phyloP scores from a whole-genome alignment of 2,113 vertebrate species.

The Tylochromis polylepis region DNA sequence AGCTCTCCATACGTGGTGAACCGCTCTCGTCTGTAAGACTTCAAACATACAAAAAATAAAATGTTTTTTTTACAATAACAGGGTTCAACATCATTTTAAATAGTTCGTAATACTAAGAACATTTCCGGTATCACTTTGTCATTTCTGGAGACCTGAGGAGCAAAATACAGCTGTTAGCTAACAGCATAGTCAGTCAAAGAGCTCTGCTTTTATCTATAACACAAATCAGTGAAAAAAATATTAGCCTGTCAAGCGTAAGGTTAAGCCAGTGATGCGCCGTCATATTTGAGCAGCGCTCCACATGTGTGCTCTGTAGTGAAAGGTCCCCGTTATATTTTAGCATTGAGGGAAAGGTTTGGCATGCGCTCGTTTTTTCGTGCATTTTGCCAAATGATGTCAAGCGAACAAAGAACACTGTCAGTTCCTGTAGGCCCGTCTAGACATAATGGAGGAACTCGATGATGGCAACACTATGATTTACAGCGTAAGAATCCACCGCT shows the following conservation, averaged over 20 bases:
- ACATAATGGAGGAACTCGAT: background rate
- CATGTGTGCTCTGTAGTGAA: background rate
- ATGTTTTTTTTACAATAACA: background rate
- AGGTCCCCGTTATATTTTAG: background rate
- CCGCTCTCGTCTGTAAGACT: background rate
- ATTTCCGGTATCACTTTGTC: background rate
- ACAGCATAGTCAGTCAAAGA: background rate
- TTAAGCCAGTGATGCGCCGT: background rate
- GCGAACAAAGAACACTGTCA: background rate
- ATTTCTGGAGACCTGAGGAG: background rate
- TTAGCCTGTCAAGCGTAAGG: background rate
- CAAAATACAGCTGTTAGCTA: background rate
- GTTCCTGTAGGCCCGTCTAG: background rate
- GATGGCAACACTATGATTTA: background rate
- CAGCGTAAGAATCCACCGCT: background rate
- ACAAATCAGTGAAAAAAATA: background rate
- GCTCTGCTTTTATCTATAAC: background rate
- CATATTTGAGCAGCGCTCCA: background rate
- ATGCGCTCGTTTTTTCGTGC: background rate
- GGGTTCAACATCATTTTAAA: background rate
- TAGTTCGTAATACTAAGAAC: background rate
- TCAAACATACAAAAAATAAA: background rate
- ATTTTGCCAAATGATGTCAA: background rate
- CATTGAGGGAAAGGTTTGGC: background rate
- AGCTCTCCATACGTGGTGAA: background rate